Percentiles rank a stretch among this genome's conserved stretches.
phyloP scores from a whole-genome alignment of 2,797 vertebrate species.

The Echiichthys vipera region DNA sequence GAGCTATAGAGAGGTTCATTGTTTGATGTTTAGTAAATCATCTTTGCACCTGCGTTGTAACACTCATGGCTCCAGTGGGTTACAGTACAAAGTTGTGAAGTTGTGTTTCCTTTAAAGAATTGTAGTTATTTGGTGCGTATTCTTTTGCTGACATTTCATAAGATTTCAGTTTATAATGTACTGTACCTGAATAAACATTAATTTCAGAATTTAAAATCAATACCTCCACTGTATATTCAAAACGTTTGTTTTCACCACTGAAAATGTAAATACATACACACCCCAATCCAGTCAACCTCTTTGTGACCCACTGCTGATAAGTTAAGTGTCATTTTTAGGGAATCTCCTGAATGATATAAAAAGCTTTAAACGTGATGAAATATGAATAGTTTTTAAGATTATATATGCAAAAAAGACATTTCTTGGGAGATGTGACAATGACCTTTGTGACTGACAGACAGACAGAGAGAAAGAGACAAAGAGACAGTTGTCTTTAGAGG shows the following conservation, averaged over 20 bases:
- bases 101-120: not conserved
- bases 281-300: not conserved
- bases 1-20: not conserved
- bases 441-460: conserved; percentile 24
- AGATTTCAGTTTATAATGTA: not conserved
- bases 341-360: not conserved
- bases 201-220: not conserved
- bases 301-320: not conserved
- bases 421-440: conserved; percentile 26
- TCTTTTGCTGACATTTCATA: not conserved
- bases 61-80: not conserved
- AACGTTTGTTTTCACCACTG: not conserved
- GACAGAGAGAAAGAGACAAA: conserved; percentile 66
- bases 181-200: too few relatives aligned
- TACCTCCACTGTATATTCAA: not conserved
- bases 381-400: not conserved
- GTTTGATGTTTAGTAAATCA: not conserved
- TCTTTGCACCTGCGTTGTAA: not conserved
- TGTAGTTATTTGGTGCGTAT: not conserved
- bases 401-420: not conserved
- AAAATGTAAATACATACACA: not conserved
- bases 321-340: too few relatives aligned
- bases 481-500: conserved; percentile 39
- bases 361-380: not conserved
- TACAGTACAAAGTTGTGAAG: not conserved